Conservation (phyloP, 2,113 vertebrate species). For the Genyomyrus donnyi region DNA sequence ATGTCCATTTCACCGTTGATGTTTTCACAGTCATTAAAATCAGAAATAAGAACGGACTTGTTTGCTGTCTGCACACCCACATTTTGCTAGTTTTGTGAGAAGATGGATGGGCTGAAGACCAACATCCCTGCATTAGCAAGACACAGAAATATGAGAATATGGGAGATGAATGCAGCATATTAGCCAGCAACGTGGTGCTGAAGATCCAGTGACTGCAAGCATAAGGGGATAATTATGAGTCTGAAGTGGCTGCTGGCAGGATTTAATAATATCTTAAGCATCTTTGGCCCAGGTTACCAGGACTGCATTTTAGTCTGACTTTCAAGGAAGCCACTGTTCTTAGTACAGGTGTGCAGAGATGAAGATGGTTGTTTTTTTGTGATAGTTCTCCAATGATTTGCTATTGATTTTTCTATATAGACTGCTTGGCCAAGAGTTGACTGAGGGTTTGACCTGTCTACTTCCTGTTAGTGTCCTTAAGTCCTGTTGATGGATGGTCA, state of each 20-base stretch:
- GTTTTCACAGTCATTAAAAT: background rate
- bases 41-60: background rate
- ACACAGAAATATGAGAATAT: background rate
- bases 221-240: background rate
- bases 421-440: slow-evolving; percentile 20
- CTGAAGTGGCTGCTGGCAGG: background rate
- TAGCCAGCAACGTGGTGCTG: background rate
- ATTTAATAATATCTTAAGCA: background rate
- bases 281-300: background rate
- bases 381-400: slow-evolving; percentile 68
- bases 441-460: slow-evolving; percentile 54
- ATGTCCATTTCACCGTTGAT: background rate
- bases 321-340: background rate
- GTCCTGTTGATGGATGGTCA: slow-evolving; percentile 42
- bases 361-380: slow-evolving; percentile 25
- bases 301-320: background rate
- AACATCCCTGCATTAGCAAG: background rate
- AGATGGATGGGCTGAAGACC: background rate
- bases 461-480: slow-evolving; percentile 58
- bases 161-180: background rate
- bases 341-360: slow-evolving; percentile 26
- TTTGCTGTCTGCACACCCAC: background rate
- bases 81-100: background rate
- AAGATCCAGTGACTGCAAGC: background rate
- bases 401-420: slow-evolving; percentile 63